Evolutionary conservation across 2,113 vertebrate genomes (phyloP), one percentile per base, ranked within the genome.

Genomic region (Acanthisitta chloris): DNA sequence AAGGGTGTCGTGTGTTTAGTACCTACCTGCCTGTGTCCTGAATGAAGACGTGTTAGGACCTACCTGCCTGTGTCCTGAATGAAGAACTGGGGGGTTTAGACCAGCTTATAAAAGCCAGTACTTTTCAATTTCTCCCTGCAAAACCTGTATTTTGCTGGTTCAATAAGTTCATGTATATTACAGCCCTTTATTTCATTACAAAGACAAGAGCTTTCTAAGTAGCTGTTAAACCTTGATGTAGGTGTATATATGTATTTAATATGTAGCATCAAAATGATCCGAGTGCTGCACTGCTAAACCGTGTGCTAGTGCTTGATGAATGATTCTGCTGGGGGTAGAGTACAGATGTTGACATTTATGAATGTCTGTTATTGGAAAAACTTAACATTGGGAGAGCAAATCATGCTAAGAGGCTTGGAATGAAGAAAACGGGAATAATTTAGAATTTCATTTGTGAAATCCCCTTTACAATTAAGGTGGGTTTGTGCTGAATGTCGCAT

Each of bases 401-500:
- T 92, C 77, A 42, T 1, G 6, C 83, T 95, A 88, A 96, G 82
- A 83, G 55, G 48, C 82, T 97, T 84, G 58, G 59, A 90, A 52
- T 88, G 66, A 79, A 97, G 74, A 81, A 92, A 88, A 77, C 2
- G 34, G 62, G 70, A 92, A 92, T 93, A 86, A 96, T 95, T 88
- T 78, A 89, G 85, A 76, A 90, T 95, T 97, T 85, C 45, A 83
- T 88, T 96, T 90, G 61, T 83, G 40, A 96, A 93, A 96, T 97
- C 81, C 71, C 67, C 73, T 84, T 91, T 88, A 95, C 81, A 94
- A 38, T 96, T 90, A 95, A 61, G 36, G 21, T 80, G 33, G 71
- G 51, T 72, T 96, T 86, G 49, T 72, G 45, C 66, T 95, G 67
- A 65, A 76, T 88, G 67, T 80, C 0, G 0, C 76, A 83, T 96